Conservation (phyloP, 1,140 invertebrate genomes). For the Dreissena polymorpha region DNA sequence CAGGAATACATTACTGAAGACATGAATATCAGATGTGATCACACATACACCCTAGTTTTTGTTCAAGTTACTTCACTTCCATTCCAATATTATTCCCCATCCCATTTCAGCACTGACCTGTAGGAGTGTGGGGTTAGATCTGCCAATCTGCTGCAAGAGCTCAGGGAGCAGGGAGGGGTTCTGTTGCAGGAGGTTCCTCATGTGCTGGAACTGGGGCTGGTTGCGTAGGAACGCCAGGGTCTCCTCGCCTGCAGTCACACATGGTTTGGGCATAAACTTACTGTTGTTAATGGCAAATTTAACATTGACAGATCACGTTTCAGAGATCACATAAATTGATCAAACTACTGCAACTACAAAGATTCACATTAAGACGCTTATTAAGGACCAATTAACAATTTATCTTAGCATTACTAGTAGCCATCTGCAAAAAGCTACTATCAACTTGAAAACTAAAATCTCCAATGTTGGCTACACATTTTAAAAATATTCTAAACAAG, state of each 20-base stretch:
- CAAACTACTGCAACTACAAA: neutral
- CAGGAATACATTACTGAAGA: too few relatives aligned
- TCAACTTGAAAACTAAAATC: too few relatives aligned
- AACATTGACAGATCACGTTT: neutral
- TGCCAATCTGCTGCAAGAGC: slow-evolving; percentile 94
- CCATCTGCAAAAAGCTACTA: too few relatives aligned
- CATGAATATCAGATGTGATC: too few relatives aligned
- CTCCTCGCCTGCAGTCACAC: slow-evolving; percentile 81
- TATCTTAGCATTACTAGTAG: neutral
- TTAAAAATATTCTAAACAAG: too few relatives aligned
- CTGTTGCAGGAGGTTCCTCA: slow-evolving; percentile 92
- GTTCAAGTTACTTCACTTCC: too few relatives aligned
- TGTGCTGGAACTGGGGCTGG: slow-evolving; percentile 98
- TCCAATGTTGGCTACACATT: too few relatives aligned
- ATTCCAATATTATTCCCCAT: too few relatives aligned
- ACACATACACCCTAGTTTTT: too few relatives aligned
- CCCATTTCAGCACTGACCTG: slow-evolving; percentile 84
- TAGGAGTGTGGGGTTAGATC: slow-evolving; percentile 96
- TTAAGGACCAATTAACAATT: neutral
- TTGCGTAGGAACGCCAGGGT: slow-evolving; percentile 94
- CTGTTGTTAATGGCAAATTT: neutral
- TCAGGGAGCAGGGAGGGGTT: slow-evolving; percentile 96
- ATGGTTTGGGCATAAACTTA: too few relatives aligned
- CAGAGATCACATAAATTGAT: neutral
- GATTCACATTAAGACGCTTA: neutral